Evolutionary conservation across 2,888 invertebrate genomes (phyloP), one percentile per base, ranked within the genome.

Genomic region (Drosophila lacicola): DNA sequence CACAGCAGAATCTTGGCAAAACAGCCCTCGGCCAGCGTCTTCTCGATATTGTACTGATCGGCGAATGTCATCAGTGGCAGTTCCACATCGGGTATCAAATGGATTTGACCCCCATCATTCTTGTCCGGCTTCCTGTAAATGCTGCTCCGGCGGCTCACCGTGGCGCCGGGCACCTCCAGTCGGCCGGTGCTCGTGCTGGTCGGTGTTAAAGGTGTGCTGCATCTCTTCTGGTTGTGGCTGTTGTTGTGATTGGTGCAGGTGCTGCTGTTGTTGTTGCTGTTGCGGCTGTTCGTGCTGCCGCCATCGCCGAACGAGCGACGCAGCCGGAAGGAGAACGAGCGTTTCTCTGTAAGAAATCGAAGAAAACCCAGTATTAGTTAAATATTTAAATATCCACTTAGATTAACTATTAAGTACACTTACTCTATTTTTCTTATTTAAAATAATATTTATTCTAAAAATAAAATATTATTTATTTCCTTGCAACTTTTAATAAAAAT

Each of bases 1-100:
- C 95, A 95, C 47, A 96, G 92, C 33, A 96, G 92, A 0, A 96
- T 94, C 82, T 94, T 94, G 4, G 95, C 95, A 89, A 95, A 95
- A 71, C 95, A 95, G 10, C 96, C 96, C 85, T 95, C 94, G 11
- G 95, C 95, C 29, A 96, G 91, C 1, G 94, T 94, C 82, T 94
- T 94, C 47, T 95, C 93, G 14, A 95, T 93, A 68, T 94, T 94
- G 91, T 96, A 96, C 90, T 95, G 95, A 74, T 94, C 93, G 17
- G 92, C 88, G 51, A 95, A 92, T 41, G 94, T 93, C 87, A 94
- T 90, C 70, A 94, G 90, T 4, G 94, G 93, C 54, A 94, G 89
- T 0, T 93, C 91, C 25, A 94, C 91, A 69, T 94, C 94, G 9
- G 94, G 94, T 63, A 94, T 93, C 69, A 92, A 91, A 89, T 94